phyloP scores from a whole-genome alignment of 1,140 invertebrate genomes.

The Zaprionus tsacasi region DNA sequence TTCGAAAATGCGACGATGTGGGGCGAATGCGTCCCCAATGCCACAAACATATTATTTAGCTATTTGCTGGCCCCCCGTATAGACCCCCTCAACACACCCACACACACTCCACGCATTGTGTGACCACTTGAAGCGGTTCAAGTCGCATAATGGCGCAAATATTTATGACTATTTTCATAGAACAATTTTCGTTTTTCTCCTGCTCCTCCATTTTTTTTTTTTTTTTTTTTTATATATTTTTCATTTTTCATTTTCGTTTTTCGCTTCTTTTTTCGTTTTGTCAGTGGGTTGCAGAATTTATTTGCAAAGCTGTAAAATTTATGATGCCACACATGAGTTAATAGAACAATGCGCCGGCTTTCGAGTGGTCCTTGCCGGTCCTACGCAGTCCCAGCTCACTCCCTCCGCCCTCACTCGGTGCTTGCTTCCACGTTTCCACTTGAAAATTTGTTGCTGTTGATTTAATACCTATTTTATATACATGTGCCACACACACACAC shows the following conservation, averaged over 20 bases:
- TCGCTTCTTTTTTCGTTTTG: conserved; percentile 14
- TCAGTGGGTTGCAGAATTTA: conserved; percentile 53
- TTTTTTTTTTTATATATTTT: conserved; percentile 17
- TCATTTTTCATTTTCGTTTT: conserved; percentile 18
- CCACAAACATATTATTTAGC: conserved; percentile 62
- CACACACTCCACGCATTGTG: conserved; percentile 6
- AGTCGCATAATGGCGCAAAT: conserved; percentile 73
- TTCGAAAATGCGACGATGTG: conserved; percentile 40
- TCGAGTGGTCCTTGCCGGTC: conserved; percentile 31
- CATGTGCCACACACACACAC: conserved; percentile 23
- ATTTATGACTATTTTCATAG: conserved; percentile 75
- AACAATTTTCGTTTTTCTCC: conserved; percentile 11
- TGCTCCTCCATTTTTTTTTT: not conserved
- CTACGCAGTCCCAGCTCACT: not conserved
- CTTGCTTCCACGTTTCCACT: conserved; percentile 4
- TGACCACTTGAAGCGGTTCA: conserved; percentile 61
- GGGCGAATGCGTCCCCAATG: conserved; percentile 11
- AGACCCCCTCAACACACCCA: not conserved
- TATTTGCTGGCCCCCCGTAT: conserved; percentile 58
- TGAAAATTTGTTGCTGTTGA: conserved; percentile 29
- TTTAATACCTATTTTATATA: conserved; percentile 41
- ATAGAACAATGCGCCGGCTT: conserved; percentile 68
- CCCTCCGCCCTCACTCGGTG: not conserved
- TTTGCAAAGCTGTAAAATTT: conserved; percentile 76
- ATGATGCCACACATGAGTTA: conserved; percentile 74